Evolutionary conservation across 1,140 invertebrate species (phyloP).

Genomic region (Whitmania pigra): DNA sequence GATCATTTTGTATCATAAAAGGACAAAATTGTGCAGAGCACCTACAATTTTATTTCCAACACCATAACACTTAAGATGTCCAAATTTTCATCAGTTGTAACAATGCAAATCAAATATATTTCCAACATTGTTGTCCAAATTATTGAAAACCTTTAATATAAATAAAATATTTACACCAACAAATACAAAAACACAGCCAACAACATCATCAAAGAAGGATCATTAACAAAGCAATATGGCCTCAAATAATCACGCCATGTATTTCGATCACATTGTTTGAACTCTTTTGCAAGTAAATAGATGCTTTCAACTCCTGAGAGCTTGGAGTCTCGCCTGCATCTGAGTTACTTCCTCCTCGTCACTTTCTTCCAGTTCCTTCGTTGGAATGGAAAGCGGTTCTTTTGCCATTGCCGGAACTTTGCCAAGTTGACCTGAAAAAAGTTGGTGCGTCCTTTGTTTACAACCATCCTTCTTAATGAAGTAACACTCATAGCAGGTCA

Average conservation of each 20-base stretch:
- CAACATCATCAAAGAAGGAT: not conserved
- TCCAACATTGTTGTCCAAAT: not conserved
- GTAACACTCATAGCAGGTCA: not conserved
- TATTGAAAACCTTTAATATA: not conserved
- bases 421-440: constrained; percentile 56
- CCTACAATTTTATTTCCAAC: not conserved
- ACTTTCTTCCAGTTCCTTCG: constrained; percentile 43
- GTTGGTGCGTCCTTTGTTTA: not conserved
- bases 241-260: not conserved
- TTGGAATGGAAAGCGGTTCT: constrained; percentile 28
- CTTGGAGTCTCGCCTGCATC: constrained; percentile 70
- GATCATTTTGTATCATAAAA: too few species aligned
- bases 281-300: not conserved
- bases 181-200: not conserved
- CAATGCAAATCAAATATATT: not conserved
- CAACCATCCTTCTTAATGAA: not conserved
- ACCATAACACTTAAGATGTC: not conserved
- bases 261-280: not conserved
- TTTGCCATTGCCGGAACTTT: constrained; percentile 52
- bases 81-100: not conserved
- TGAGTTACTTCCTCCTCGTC: constrained; percentile 56
- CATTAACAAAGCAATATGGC: not conserved
- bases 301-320: constrained; percentile 59
- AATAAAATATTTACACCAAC: constrained; percentile 1
- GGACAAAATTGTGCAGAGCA: too few species aligned